A percentile compares a stretch with the other conserved stretches of the same genome.
These are phyloP conservation scores for Caradrina kadenii DNA, from an alignment of 2,888 invertebrate species.

Conservation along the genomic window DNA sequence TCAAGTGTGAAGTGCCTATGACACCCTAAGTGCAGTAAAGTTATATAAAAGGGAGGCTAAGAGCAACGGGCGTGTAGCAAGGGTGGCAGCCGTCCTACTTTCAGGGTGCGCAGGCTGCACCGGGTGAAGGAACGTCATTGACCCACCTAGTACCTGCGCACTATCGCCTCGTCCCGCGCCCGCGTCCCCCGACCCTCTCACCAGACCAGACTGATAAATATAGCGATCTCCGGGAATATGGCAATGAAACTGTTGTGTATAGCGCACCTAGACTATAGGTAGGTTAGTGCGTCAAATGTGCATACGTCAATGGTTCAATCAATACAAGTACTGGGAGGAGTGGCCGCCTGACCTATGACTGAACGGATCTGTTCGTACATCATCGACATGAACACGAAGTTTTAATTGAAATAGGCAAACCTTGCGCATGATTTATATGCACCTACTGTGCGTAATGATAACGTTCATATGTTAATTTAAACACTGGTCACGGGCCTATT, in stretches of 20 bases:
- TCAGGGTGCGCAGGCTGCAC: conserved; percentile 79
- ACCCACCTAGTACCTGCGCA: conserved; percentile 84
- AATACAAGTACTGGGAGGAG: conserved; percentile 52
- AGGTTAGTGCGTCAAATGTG: conserved; percentile 54
- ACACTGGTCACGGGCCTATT: conserved; percentile 28
- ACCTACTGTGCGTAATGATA: conserved; percentile 16
- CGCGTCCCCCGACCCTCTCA: conserved; percentile 35
- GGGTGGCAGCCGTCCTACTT: conserved; percentile 81
- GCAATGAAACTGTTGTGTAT: conserved; percentile 79
- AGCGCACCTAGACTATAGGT: conserved; percentile 31
- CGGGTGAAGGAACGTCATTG: conserved; percentile 86
- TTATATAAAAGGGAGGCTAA: conserved; percentile 63
- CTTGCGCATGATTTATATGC: conserved; percentile 25
- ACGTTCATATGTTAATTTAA: conserved; percentile 19
- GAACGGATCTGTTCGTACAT: conserved; percentile 17
- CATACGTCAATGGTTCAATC: conserved; percentile 55
- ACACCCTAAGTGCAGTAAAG: conserved; percentile 45
- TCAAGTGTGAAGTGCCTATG: conserved; percentile 32
- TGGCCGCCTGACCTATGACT: conserved; percentile 55
- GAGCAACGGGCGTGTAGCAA: conserved; percentile 62
- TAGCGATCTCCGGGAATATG: conserved; percentile 83
- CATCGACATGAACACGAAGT: conserved; percentile 8
- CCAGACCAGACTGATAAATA: conserved; percentile 77
- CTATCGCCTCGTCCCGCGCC: conserved; percentile 59
- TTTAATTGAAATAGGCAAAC: conserved; percentile 39